Percentiles rank a stretch among this genome's conserved stretches.
phyloP scores from a whole-genome alignment of 2,113 vertebrate species.

The Mirounga angustirostris region DNA sequence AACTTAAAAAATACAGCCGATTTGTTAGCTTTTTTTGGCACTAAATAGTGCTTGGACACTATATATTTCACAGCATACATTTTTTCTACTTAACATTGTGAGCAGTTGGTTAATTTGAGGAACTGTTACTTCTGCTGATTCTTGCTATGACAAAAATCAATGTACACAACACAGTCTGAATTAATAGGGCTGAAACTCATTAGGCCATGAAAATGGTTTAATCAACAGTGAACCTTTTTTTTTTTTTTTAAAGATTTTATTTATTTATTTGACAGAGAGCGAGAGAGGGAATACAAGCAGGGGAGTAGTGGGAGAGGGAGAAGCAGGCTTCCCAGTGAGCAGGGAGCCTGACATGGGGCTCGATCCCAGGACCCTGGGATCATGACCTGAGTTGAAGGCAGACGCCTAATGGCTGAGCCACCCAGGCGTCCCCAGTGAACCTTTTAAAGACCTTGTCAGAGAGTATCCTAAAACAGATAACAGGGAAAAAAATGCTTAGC shows the following conservation, averaged over 20 bases:
- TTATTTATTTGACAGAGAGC: too few species aligned
- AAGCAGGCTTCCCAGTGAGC: too few species aligned
- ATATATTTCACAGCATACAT: constrained; percentile 66
- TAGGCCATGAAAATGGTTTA: constrained; percentile 84
- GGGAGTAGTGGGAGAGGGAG: too few species aligned
- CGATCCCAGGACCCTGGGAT: too few species aligned
- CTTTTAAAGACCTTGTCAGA: constrained; percentile 79
- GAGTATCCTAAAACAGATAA: constrained; percentile 1
- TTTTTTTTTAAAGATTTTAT: too few species aligned
- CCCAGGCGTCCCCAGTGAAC: not conserved
- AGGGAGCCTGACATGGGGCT: too few species aligned
- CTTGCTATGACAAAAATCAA: constrained; percentile 82
- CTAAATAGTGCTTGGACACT: constrained; percentile 42
- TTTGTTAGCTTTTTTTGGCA: constrained; percentile 58
- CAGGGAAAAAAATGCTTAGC: not conserved
- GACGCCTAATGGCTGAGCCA: too few species aligned
- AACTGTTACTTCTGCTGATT: constrained; percentile 82
- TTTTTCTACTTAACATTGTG: constrained; percentile 79
- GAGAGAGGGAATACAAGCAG: too few species aligned
- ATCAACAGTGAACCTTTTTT: constrained; percentile 75
- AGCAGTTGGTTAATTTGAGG: constrained; percentile 85
- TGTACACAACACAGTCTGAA: constrained; percentile 78
- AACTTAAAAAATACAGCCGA: constrained; percentile 68
- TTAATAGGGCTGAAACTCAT: constrained; percentile 83
- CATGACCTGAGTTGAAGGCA: too few species aligned